These are phyloP conservation scores for Pogona vitticeps DNA, from an alignment of 2,113 vertebrate species.

Conservation along the genomic window DNA sequence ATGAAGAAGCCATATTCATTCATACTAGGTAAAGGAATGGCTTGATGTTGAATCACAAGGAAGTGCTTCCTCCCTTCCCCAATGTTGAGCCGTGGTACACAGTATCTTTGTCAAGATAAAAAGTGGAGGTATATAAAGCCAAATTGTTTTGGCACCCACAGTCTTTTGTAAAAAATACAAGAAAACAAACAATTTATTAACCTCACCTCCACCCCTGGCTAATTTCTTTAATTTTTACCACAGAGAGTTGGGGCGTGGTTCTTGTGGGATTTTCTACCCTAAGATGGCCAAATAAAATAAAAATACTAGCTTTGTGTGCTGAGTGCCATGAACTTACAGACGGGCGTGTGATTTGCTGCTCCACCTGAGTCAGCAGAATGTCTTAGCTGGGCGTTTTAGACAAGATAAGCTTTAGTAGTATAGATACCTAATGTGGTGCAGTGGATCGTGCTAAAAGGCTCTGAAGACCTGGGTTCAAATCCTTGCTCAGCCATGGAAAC, in stretches of 20 bases:
- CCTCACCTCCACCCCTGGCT: no score
- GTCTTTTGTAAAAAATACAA: no score
- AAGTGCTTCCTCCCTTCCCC: neutral
- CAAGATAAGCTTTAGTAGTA: neutral
- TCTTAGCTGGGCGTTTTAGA: neutral
- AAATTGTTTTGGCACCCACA: neutral
- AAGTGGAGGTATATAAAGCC: neutral
- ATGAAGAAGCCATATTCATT: neutral
- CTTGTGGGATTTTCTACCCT: no score
- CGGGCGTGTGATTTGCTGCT: neutral
- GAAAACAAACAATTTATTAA: no score
- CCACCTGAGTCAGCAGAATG: neutral
- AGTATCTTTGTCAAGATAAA: neutral
- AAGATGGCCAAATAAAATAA: no score
- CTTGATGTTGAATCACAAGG: neutral
- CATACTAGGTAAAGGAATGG: neutral
- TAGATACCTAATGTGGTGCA: no score
- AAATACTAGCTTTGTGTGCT: neutral
- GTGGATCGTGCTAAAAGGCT: no score
- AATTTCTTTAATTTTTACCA: no score
- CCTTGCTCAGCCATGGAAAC: no score
- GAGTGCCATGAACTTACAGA: neutral
- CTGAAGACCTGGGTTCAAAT: no score
- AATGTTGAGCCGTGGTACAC: neutral
- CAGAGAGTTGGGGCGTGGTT: no score